Evolutionary conservation across 2,888 invertebrate genomes (phyloP).

Genomic region (Atherix ibis): DNA sequence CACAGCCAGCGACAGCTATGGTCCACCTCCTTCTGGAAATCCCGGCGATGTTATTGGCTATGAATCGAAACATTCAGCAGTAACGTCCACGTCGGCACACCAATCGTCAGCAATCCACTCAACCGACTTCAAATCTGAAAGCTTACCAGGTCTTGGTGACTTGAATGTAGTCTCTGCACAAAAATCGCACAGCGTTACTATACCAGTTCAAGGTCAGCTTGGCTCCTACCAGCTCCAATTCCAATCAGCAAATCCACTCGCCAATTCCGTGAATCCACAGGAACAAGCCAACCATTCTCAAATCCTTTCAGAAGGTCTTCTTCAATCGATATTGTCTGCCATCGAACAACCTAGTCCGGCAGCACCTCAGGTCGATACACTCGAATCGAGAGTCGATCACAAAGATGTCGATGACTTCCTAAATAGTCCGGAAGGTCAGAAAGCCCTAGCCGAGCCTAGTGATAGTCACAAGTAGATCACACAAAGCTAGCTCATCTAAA

Average conservation of each 20-base stretch:
- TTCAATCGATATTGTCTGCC: slow-evolving; percentile 67
- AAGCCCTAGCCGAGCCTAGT: slow-evolving; percentile 6
- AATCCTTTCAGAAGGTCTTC: slow-evolving; percentile 57
- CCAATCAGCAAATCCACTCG: slow-evolving; percentile 44
- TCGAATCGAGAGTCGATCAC: slow-evolving; percentile 7
- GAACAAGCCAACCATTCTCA: slow-evolving; percentile 45
- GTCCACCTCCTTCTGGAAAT: slow-evolving; percentile 20
- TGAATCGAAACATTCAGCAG: slow-evolving; percentile 21
- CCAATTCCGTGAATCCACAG: slow-evolving; percentile 6
- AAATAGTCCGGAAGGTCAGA: slow-evolving; percentile 9
- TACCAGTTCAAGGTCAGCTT: slow-evolving; percentile 40
- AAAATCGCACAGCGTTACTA: slow-evolving; percentile 27
- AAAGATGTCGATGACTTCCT: slow-evolving; percentile 10
- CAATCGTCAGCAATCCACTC: slow-evolving; percentile 8
- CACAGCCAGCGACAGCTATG: slow-evolving; percentile 13
- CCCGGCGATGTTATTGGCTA: slow-evolving; percentile 21
- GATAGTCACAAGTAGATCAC: slow-evolving; percentile 7
- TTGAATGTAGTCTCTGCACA: slow-evolving; percentile 27
- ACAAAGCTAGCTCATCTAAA: no score
- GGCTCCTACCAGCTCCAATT: slow-evolving; percentile 62
- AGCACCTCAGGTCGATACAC: slow-evolving; percentile 4
- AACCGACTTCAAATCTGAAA: slow-evolving; percentile 7
- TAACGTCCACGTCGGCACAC: neutral
- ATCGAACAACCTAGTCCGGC: slow-evolving; percentile 50
- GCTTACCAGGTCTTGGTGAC: slow-evolving; percentile 24